These are phyloP conservation scores for Aphidoletes aphidimyza DNA, from an alignment of 2,888 invertebrate genomes.

Conservation along the genomic window DNA sequence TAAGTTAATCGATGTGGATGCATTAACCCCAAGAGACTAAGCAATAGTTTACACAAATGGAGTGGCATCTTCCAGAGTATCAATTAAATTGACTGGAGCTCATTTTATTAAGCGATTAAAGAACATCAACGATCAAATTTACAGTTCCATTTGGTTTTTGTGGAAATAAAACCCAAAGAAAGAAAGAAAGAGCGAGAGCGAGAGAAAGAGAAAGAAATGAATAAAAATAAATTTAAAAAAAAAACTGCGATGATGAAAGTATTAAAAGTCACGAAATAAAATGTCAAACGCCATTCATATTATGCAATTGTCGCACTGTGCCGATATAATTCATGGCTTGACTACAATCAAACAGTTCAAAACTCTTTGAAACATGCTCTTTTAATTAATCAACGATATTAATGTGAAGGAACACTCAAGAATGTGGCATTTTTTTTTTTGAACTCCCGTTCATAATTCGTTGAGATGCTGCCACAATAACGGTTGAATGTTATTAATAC, in stretches of 20 bases:
- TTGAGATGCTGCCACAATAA: no score
- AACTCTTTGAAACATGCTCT: conserved; percentile 10
- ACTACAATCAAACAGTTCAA: conserved; percentile 7
- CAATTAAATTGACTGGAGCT: not conserved
- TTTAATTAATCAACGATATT: conserved; percentile 50
- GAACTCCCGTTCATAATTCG: no score
- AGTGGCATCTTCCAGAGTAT: not conserved
- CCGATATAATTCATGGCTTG: not conserved
- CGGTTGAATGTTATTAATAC: not conserved
- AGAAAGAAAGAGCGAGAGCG: no score
- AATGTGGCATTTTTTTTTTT: not conserved
- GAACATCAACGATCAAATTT: not conserved
- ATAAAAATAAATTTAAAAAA: not conserved
- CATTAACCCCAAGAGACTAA: no score
- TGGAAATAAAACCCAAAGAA: no score
- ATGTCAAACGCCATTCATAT: not conserved
- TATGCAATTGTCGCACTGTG: not conserved
- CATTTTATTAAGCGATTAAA: not conserved
- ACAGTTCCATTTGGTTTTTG: not conserved
- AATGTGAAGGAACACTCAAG: conserved; percentile 6
- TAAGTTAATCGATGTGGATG: no score
- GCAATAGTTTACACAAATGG: no score
- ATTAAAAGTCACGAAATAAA: conserved; percentile 28
- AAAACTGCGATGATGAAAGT: not conserved
- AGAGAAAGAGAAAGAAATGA: not conserved